Evolutionary conservation across 2,797 vertebrate species (phyloP), one percentile per base, ranked within the genome.

Genomic region (Echiichthys vipera): DNA sequence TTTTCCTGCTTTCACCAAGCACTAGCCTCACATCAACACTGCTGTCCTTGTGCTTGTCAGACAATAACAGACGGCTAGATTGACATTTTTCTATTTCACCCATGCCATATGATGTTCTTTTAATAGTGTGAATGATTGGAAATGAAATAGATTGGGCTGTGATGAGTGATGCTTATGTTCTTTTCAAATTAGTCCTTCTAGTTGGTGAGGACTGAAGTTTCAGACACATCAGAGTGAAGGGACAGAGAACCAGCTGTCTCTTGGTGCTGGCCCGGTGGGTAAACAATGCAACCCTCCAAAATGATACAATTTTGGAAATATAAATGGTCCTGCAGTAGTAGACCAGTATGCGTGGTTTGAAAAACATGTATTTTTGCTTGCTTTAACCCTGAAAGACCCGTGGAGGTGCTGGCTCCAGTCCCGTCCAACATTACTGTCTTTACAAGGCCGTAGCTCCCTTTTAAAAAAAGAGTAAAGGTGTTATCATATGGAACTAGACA

Each of bases 201-300:
- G 57, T 51, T 79, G 67, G 36, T 75, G 71, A 84, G 49, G 69
- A 54, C 45, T 63, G 69, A 77, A 50, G 51, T 59, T 64, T 47
- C 53, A 64, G 39, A 50, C 45, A 39, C 40, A 55, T 29, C 43
- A 61, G 7, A 56, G 47, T 49, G 20, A 39, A 14, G 5, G 25
- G 32, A 24, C 43, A 54, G 17, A 67, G 20, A 62, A 43, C 12
- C 14, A 5, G 17, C 34, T 34, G 58, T 37, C 65, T 24, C 37
- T 62, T 32, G 8, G 53, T 59, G 12, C 25, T 56, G 15, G 7
- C 64, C 55, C 49, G 68, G 69, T 79, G 51, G 12, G 27, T 67
- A 72, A 55, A 77, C 2, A 1, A 30, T 59, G 17, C 37, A 49
- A 62, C 36, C 10, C 15, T 61, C 24, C 15, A 43, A n/a, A 29